Base-by-base conservation (phyloP, 1,140 invertebrate genomes). In the Drosophila sproati region DNA sequence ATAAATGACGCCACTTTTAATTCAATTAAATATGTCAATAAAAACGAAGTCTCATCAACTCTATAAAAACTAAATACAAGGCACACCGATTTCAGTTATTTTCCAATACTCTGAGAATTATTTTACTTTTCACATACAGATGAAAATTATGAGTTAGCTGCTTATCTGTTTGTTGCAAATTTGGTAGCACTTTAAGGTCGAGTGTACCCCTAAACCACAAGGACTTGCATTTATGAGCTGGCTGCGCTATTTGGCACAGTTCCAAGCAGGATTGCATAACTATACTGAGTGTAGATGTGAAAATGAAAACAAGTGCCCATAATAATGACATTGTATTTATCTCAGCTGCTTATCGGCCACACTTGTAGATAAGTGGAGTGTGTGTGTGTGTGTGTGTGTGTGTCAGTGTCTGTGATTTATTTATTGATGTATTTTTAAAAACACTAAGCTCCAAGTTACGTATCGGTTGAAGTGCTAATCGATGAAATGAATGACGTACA, bases 21-120 rank as follows among this genome's bases (percentile, higher is more conserved):
- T 87, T 88, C 73, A 83, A 87, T 87, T 88, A 88, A 35, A 87
- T 43, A 80, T 68, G 80, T 73, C 83, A 87, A 87, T 88, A 80
- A 88, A 88, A 0, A 0, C 12, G 0, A 12, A 88, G 77, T 82
- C 80, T 83, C 78, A 87, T 87, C 80, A 83, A 73, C 35, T 70
- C 70, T 34, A 31, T 60, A 45, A 32, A 31, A 31, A 47, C 10
- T n/a, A 48, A 57, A 57, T 2, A 37, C 35, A 29, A 45, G 29
- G 10, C n/a, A 3, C n/a, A 34, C n/a, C 31, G 31, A 47, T 47
- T 47, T 47, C 10, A n/a, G 20, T 10, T 12, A 6, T 6, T 29
- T 28, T 47, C 56, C 20, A 29, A 45, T 39, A 31, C 20, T 31
- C 43, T 48, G 57, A 10, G 34, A 47, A 60, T 5, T n/a, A 31